Base-by-base conservation (phyloP, 2,113 vertebrate species). In the Ondatra zibethicus region DNA sequence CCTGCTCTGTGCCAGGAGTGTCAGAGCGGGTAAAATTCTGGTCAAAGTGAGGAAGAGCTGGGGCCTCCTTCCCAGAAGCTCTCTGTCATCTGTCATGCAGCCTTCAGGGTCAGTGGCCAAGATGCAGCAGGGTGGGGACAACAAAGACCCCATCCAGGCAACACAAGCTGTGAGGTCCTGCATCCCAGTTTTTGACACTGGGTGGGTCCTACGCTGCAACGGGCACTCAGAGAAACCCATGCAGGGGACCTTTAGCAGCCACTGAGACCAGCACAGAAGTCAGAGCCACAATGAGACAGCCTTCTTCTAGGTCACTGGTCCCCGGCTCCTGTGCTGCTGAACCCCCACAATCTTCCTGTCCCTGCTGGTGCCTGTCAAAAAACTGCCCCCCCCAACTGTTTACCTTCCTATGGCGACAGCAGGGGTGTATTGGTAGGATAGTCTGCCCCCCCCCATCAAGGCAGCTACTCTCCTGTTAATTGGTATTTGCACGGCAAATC, bases 401-500 rank as follows among this genome's bases (percentile, higher is more conserved):
- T 91, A 86, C 39, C 36, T 33, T 72, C 58, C 39, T 42, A 19
- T 3, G 31, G 95, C 7, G 76, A 7, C 66, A 31, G 39, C 0
- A 25, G 21, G 39, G 73, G 80, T 84, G 27, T 42, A 1, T 0
- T 66, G 78, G 91, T 33, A 90, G 70, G 91, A 95, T 52, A 96
- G 39, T 10, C 47, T 21, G n/a, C 29, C 73, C 52, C 88, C 42
- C 50, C 88, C 29, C 42, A 65, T 25, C 86, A 42, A 73, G 78
- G 91, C 82, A 96, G 92, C 92, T 19, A 19, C 91, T 81, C 72
- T 91, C 70, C 47, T 75, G 55, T 89, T 98, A 98, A 98, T 98
- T 97, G 98, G 72, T 97, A 96, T 98, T 98, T 98, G 97, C 97
- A 85, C 89, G 97, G 97, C 96, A 97, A 98, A 98, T 91, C 93